A percentile compares a stretch with the other conserved stretches of the same genome.
Evolutionary conservation across 2,113 vertebrate species (phyloP).

Genomic region (Phaetusa simplex): DNA sequence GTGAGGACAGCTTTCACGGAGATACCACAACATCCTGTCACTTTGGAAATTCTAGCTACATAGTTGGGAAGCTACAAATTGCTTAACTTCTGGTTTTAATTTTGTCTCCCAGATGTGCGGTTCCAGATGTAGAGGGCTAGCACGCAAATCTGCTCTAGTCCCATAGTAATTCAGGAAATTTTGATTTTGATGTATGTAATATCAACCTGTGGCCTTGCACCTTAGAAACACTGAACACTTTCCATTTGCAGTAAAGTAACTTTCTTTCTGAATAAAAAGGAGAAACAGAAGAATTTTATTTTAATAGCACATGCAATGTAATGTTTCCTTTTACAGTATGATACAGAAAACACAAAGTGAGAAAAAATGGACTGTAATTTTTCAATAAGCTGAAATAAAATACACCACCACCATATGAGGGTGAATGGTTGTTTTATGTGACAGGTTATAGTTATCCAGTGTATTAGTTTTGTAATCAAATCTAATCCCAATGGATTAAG

Average conservation of each 20-base stretch:
- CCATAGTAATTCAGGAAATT: background rate
- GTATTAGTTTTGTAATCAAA: background rate
- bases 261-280: background rate
- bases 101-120: slow-evolving; percentile 20
- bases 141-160: background rate
- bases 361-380: background rate
- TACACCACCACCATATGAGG: background rate
- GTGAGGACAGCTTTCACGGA: slow-evolving; percentile 55
- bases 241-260: background rate
- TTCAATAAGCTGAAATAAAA: background rate
- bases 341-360: background rate
- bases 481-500: slow-evolving; percentile 16
- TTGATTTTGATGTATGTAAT: background rate
- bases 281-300: background rate
- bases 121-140: background rate
- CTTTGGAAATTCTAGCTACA: slow-evolving; percentile 43
- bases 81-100: slow-evolving; percentile 53
- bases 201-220: background rate
- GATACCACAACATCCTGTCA: slow-evolving; percentile 46
- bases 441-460: background rate
- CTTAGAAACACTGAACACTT: background rate
- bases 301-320: background rate
- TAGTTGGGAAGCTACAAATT: slow-evolving; percentile 14
- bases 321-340: background rate
- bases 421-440: background rate